Base-by-base conservation (phyloP, 1,140 invertebrate species). In the Drosophila virilis region DNA sequence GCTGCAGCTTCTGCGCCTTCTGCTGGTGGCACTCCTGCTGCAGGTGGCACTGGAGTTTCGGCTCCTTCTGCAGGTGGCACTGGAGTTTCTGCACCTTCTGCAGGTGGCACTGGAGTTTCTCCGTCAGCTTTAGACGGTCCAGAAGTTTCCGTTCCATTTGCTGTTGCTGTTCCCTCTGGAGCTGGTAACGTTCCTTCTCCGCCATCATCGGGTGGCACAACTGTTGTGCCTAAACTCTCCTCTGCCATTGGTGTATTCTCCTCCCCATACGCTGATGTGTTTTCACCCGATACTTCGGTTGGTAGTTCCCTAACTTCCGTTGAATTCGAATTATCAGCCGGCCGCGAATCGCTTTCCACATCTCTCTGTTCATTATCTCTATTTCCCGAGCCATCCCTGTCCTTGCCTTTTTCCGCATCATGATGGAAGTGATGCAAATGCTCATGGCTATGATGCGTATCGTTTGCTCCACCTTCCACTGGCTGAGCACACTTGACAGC, bases 401-500 rank as follows among this genome's bases (percentile, higher is more conserved):
- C 51, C n/a, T 74, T 64, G 33, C n/a, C 54, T 12, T 77, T 66
- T 52, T 12, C 59, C 7, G 73, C 15, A 28, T 83, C 60, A 37
- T 88, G 83, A 57, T 88, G 83, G 79, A 88, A 88, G 52, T 88
- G 83, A 70, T 88, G 83, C 84, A 88, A 51, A 55, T 88, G 83
- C 52, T 88, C 84, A 55, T 88, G 83, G 42, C 83, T 88, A 46
- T 88, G 83, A 37, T 64, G 55, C 5, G 54, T 8, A 12, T 15
- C 32, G 1, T 7, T 15, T 1, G 0, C 8, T 0, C 0, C 8
- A 5, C 43, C 46, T 0, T 3, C 35, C 7, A 43, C 28, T 3
- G 83, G 79, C 7, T 15, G 8, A 10, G 70, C 72, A 37, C 83
- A 88, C 43, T 88, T 77, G 0, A 17, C 1, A 0, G 46, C 35